phyloP scores from a whole-genome alignment of 2,888 invertebrate species.

The Acanthosepion lycidas region DNA sequence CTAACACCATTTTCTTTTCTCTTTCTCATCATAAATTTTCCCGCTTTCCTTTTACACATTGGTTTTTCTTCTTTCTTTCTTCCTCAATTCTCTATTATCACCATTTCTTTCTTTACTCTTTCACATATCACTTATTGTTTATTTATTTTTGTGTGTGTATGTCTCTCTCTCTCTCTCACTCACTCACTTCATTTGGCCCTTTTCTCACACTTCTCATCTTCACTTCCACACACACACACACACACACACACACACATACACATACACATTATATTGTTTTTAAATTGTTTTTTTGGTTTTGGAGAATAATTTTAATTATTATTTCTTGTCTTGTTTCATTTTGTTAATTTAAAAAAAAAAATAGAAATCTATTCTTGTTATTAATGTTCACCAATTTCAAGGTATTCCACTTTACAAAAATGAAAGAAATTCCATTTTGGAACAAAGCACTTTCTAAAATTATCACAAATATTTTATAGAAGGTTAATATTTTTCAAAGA shows the following conservation, averaged over 20 bases:
- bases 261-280: background rate
- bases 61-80: no score
- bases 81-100: no score
- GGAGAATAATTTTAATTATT: background rate
- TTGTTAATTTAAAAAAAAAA: background rate
- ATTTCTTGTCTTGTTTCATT: background rate
- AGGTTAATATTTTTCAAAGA: no score
- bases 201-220: background rate
- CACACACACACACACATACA: background rate
- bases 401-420: no score
- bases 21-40: background rate
- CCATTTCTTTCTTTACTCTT: no score
- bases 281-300: background rate
- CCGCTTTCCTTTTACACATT: background rate
- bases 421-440: no score
- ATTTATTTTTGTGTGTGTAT: background rate
- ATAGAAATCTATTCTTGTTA: no score
- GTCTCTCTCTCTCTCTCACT: background rate
- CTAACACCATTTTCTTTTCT: background rate
- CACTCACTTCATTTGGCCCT: background rate
- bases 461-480: no score
- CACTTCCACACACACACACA: background rate
- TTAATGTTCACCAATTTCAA: no score
- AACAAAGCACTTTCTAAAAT: no score
- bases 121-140: no score